phyloP scores from a whole-genome alignment of 2,113 vertebrate species.

The Zeus faber region DNA sequence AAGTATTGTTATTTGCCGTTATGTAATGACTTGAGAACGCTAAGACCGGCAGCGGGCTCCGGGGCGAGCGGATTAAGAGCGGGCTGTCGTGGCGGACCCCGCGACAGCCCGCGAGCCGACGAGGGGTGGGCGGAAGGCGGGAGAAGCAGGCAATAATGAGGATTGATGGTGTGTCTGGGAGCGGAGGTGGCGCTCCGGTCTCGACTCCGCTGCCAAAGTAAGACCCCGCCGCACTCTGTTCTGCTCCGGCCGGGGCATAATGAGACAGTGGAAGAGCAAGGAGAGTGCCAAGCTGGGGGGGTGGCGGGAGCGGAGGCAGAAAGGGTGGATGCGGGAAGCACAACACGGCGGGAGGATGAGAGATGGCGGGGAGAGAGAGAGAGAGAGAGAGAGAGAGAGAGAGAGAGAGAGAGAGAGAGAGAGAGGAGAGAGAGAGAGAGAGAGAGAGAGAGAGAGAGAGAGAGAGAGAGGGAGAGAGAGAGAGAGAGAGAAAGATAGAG shows the following conservation, averaged over 20 bases:
- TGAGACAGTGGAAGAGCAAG: neutral
- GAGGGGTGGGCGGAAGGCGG: constrained; percentile 23
- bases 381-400: constrained; percentile 8
- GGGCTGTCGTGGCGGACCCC: too few species aligned
- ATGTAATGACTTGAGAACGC: too few species aligned
- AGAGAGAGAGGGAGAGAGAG: neutral
- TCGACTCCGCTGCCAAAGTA: neutral
- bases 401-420: neutral
- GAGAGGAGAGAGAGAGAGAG: neutral
- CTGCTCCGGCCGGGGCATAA: neutral
- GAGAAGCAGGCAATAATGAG: constrained; percentile 53
- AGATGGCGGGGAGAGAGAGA: neutral
- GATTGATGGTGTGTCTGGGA: constrained; percentile 60
- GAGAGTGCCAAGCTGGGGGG: neutral
- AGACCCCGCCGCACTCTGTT: neutral
- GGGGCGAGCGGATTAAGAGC: constrained; percentile 6
- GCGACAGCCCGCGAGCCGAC: constrained; percentile 29
- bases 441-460: too few species aligned
- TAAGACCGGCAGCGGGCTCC: neutral
- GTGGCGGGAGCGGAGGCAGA: too few species aligned
- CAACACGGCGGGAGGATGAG: too few species aligned
- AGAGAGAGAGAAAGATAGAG: neutral
- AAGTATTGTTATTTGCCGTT: too few species aligned
- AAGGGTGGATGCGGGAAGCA: too few species aligned
- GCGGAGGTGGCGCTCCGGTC: constrained; percentile 28